These are phyloP conservation scores for Hypothenemus hampei DNA, from an alignment of 1,140 invertebrate genomes.

Conservation along the genomic window DNA sequence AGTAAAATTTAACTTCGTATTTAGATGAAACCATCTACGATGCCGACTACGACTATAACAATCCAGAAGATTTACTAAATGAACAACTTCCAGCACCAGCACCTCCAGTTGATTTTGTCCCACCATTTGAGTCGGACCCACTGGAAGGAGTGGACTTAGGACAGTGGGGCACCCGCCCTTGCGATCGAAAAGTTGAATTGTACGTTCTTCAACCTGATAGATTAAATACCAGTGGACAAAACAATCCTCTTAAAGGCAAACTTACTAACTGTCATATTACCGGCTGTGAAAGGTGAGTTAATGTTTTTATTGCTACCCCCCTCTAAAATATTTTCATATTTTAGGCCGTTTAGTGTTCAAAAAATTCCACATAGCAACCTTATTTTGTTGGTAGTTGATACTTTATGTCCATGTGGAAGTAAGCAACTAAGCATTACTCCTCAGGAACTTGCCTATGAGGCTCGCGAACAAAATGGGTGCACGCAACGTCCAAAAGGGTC, in stretches of 20 bases:
- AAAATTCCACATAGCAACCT: slow-evolving; percentile 89
- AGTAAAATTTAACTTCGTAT: too few relatives aligned
- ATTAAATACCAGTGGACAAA: slow-evolving; percentile 70
- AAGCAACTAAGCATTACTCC: slow-evolving; percentile 77
- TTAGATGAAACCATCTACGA: slow-evolving; percentile 44
- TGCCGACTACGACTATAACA: slow-evolving; percentile 43
- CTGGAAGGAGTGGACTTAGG: slow-evolving; percentile 47
- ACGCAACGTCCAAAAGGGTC: slow-evolving; percentile 41
- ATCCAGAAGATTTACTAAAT: slow-evolving; percentile 38
- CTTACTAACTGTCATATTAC: slow-evolving; percentile 85
- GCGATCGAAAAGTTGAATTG: slow-evolving; percentile 81
- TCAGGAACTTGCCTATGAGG: slow-evolving; percentile 58
- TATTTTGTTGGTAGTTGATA: slow-evolving; percentile 84
- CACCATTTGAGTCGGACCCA: slow-evolving; percentile 44
- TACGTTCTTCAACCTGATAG: slow-evolving; percentile 78
- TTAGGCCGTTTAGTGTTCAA: slow-evolving; percentile 86
- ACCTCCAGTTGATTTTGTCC: slow-evolving; percentile 39
- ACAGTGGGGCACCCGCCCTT: slow-evolving; percentile 57
- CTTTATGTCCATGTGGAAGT: slow-evolving; percentile 80
- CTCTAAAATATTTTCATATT: slow-evolving; percentile 5
- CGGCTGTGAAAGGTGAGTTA: slow-evolving; percentile 75
- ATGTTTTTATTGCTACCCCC: neutral
- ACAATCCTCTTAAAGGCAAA: slow-evolving; percentile 78
- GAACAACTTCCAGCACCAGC: slow-evolving; percentile 37
- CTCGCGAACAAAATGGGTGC: slow-evolving; percentile 36